phyloP scores from a whole-genome alignment of 1,140 invertebrate species.

The Papilio glaucus region DNA sequence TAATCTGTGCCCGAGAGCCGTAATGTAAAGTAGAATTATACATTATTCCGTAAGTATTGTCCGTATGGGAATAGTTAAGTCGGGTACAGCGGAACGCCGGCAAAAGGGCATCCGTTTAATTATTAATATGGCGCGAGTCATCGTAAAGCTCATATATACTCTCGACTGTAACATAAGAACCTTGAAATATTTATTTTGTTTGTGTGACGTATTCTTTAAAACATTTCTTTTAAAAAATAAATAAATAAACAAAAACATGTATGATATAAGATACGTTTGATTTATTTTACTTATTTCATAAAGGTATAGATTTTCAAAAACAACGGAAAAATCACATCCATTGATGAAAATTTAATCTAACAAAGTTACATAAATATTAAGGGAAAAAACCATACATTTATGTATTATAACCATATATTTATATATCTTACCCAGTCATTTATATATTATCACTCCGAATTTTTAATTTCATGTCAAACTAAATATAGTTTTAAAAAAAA shows the following conservation, averaged over 20 bases:
- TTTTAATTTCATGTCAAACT: too few species aligned
- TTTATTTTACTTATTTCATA: too few species aligned
- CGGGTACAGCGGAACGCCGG: conserved; percentile 58
- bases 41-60: conserved; percentile 67
- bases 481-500: too few species aligned
- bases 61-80: conserved; percentile 65
- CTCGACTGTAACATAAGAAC: neutral
- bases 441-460: too few species aligned
- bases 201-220: neutral
- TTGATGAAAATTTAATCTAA: too few species aligned
- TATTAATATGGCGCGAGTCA: conserved; percentile 59
- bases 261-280: too few species aligned
- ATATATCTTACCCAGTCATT: too few species aligned
- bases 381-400: too few species aligned
- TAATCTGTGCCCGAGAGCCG: neutral
- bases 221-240: neutral
- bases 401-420: too few species aligned
- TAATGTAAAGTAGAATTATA: conserved; percentile 45
- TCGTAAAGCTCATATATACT: conserved; percentile 1
- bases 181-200: neutral
- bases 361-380: too few species aligned
- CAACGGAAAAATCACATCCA: too few species aligned
- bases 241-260: neutral
- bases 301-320: too few species aligned
- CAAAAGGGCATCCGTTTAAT: conserved; percentile 58